Evolutionary conservation across 2,113 vertebrate genomes (phyloP).

Genomic region (Todiramphus chloris): DNA sequence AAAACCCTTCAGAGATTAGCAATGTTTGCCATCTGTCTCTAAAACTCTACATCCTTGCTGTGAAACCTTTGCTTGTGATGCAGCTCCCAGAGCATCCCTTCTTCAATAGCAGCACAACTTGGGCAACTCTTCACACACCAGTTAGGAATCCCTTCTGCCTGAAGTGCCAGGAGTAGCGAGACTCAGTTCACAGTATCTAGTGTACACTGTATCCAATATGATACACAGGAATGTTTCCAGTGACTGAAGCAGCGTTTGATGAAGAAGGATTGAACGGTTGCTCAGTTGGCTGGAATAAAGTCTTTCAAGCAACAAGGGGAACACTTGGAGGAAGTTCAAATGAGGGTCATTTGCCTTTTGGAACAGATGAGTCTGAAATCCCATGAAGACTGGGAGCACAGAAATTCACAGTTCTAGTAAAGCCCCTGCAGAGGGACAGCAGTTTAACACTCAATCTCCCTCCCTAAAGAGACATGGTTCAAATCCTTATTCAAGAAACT

Average conservation of each 20-base stretch:
- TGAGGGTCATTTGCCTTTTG: constrained; percentile 25
- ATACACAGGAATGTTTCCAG: neutral
- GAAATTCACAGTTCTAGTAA: neutral
- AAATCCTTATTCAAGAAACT: neutral
- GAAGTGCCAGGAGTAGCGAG: neutral
- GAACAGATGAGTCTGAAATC: constrained; percentile 1
- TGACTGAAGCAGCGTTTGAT: neutral
- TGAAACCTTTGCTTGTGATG: neutral
- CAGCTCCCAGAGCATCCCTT: neutral
- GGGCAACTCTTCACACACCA: neutral
- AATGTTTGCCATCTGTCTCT: neutral
- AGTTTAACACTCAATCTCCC: neutral
- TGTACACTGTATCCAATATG: neutral
- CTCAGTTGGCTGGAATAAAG: constrained; percentile 2
- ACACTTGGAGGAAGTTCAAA: constrained; percentile 36
- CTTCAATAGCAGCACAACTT: neutral
- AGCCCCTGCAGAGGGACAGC: neutral
- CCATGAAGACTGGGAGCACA: neutral
- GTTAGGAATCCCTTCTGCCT: neutral
- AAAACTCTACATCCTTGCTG: neutral
- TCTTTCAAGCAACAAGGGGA: neutral
- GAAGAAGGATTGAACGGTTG: neutral
- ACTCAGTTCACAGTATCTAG: neutral
- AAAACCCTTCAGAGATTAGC: neutral
- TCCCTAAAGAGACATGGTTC: neutral